phyloP scores from a whole-genome alignment of 1,140 invertebrate species.

The Pseudobourletiella spinata region DNA sequence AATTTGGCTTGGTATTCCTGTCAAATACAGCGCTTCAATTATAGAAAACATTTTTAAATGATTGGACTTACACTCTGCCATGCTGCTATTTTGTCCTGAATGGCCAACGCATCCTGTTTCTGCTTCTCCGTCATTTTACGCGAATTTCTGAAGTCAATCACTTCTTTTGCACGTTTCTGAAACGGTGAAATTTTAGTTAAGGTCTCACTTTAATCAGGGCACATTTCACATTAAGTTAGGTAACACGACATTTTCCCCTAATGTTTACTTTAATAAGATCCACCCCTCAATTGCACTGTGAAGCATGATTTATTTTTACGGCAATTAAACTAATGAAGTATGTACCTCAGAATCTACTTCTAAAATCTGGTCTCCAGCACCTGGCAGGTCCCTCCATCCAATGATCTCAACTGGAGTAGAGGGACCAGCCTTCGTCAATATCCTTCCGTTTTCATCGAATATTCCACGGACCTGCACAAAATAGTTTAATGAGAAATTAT shows the following conservation, averaged over 20 bases:
- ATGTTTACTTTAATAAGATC: too few species aligned
- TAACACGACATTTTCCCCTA: too few species aligned
- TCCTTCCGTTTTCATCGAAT: conserved; percentile 64
- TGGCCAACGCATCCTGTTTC: conserved; percentile 51
- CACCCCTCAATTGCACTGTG: too few species aligned
- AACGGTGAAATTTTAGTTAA: too few species aligned
- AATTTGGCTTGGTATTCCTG: conserved; percentile 57
- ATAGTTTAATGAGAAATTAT: background rate
- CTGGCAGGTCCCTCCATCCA: conserved; percentile 79
- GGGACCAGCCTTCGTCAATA: conserved; percentile 60
- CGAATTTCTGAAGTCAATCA: conserved; percentile 55
- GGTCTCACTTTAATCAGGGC: too few species aligned
- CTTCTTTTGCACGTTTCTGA: conserved; percentile 57
- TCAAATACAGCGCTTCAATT: conserved; percentile 17
- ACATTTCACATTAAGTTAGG: too few species aligned
- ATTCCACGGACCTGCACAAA: conserved; percentile 56
- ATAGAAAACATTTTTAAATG: background rate
- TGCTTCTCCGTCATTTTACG: conserved; percentile 53
- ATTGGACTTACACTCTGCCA: conserved; percentile 47
- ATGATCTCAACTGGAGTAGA: conserved; percentile 76
- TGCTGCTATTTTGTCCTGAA: conserved; percentile 56
- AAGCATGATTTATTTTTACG: too few species aligned
- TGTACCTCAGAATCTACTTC: conserved; percentile 65
- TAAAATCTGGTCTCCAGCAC: conserved; percentile 74
- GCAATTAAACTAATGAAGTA: background rate